phyloP scores from a whole-genome alignment of 2,113 vertebrate genomes.

The Promerops cafer region DNA sequence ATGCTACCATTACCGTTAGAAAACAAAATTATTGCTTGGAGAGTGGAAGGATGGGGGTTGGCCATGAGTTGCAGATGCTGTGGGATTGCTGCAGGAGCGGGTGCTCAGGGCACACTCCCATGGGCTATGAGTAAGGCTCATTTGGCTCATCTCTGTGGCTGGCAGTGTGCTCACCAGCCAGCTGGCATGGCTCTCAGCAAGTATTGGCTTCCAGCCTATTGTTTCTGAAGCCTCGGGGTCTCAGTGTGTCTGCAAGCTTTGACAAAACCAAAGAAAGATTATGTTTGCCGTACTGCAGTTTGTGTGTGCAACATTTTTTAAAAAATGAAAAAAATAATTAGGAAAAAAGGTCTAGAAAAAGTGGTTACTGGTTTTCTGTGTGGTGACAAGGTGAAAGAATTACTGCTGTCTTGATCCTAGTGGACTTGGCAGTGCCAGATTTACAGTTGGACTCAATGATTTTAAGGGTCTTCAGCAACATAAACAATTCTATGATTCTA shows the following conservation, averaged over 20 bases:
- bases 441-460: not conserved
- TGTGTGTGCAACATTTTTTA: not conserved
- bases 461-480: not conserved
- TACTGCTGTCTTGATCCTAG: not conserved
- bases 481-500: not conserved
- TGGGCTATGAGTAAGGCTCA: not conserved
- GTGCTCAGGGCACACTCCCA: fast-evolving
- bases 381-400: not conserved
- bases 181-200: not conserved
- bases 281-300: not conserved
- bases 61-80: not conserved
- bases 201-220: not conserved
- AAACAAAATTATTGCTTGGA: not conserved
- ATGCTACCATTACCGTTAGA: not conserved
- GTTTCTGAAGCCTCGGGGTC: not conserved
- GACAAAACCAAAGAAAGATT: not conserved
- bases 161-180: not conserved
- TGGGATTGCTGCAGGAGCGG: not conserved
- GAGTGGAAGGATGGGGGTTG: not conserved
- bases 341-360: not conserved
- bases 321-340: not conserved
- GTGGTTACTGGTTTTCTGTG: not conserved
- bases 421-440: not conserved
- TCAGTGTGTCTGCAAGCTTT: not conserved
- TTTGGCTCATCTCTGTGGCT: not conserved